phyloP scores from a whole-genome alignment of 2,888 invertebrate species.

The Myopa tessellatipennis region DNA sequence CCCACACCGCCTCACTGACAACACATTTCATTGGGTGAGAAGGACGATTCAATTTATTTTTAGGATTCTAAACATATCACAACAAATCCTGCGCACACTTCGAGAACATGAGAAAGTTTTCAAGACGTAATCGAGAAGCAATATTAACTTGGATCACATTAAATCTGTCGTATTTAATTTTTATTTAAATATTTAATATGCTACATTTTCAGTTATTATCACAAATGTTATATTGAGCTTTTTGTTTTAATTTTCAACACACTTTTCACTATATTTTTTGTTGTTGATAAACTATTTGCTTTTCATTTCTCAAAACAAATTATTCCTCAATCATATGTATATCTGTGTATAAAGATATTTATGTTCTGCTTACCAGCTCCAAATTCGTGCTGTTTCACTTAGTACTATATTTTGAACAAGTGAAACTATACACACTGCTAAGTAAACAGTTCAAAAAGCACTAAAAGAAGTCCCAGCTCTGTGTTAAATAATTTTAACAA shows the following conservation, averaged over 20 bases:
- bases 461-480: background rate
- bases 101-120: too few species aligned
- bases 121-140: too few species aligned
- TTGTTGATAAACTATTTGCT: background rate
- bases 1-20: too few species aligned
- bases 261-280: background rate
- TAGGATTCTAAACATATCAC: too few species aligned
- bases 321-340: background rate
- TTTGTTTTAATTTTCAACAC: background rate
- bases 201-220: background rate
- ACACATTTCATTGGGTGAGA: too few species aligned
- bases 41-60: too few species aligned
- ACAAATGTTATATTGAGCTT: background rate
- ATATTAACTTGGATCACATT: background rate
- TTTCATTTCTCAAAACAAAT: background rate
- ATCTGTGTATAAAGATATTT: background rate
- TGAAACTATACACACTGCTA: background rate
- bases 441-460: background rate
- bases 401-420: background rate
- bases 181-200: background rate
- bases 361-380: background rate
- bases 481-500: background rate
- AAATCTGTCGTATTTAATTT: background rate
- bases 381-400: background rate
- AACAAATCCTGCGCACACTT: too few species aligned